These are phyloP conservation scores for Odontothrips loti DNA, from an alignment of 2,888 invertebrate species.

Conservation along the genomic window DNA sequence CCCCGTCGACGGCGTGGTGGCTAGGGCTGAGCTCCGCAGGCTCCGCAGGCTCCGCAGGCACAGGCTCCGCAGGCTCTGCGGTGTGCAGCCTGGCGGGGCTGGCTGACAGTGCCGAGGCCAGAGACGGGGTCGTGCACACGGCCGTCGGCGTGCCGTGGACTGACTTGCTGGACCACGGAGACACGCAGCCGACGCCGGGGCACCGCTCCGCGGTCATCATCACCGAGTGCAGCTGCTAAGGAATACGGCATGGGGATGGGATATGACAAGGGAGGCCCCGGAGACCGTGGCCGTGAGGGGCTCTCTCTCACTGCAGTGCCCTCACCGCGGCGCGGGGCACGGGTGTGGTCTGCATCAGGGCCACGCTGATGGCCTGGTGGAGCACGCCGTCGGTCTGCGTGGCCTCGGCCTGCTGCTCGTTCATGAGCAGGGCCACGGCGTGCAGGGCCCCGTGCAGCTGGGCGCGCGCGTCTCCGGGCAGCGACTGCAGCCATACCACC, in stretches of 20 bases:
- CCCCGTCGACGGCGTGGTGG: no score
- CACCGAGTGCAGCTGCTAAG: background rate
- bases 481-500: background rate
- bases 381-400: background rate
- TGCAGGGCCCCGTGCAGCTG: constrained; percentile 18
- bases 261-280: no score
- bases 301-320: background rate
- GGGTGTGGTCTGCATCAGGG: background rate
- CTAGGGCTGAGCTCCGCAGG: no score
- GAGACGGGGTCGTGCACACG: no score
- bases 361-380: background rate
- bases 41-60: no score
- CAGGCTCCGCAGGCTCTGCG: no score
- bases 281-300: no score
- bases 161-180: constrained; percentile 13
- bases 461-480: background rate
- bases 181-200: background rate
- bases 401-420: background rate
- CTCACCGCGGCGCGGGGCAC: background rate
- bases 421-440: background rate
- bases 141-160: background rate
- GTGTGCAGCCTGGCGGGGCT: no score
- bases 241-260: no score
- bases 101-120: no score
- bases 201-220: background rate